phyloP scores from a whole-genome alignment of 2,888 invertebrate genomes.

The Nemotelus pantherinus region DNA sequence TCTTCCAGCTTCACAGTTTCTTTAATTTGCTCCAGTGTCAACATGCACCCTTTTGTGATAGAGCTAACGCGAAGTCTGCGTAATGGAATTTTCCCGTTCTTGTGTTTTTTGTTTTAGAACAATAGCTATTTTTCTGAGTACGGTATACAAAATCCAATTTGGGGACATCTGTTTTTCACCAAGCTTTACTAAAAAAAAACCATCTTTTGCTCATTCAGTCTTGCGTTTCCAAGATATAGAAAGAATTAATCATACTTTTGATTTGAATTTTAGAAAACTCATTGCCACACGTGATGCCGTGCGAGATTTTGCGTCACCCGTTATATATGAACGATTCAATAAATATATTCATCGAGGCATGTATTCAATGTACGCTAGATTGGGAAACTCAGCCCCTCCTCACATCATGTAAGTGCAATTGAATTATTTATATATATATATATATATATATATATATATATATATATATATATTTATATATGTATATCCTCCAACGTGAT shows the following conservation, averaged over 20 bases:
- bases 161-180: too few species aligned
- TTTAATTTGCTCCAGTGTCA: too few species aligned
- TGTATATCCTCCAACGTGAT: background rate
- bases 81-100: too few species aligned
- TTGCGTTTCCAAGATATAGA: background rate
- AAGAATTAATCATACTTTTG: too few species aligned
- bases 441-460: background rate
- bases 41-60: too few species aligned
- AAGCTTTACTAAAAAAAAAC: too few species aligned
- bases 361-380: conserved; percentile 60
- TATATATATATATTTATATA: background rate
- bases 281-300: conserved; percentile 35
- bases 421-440: background rate
- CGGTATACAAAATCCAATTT: too few species aligned
- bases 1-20: too few species aligned
- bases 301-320: background rate
- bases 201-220: too few species aligned
- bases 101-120: too few species aligned
- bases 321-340: conserved; percentile 52
- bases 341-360: conserved; percentile 59
- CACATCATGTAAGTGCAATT: conserved; percentile 42
- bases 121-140: too few species aligned
- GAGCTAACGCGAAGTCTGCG: too few species aligned
- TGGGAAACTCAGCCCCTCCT: conserved; percentile 57
- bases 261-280: conserved; percentile 32